A percentile compares a stretch with the other conserved stretches of the same genome.
phyloP scores from a whole-genome alignment of 2,888 invertebrate species.

The Cheilosia urbana region DNA sequence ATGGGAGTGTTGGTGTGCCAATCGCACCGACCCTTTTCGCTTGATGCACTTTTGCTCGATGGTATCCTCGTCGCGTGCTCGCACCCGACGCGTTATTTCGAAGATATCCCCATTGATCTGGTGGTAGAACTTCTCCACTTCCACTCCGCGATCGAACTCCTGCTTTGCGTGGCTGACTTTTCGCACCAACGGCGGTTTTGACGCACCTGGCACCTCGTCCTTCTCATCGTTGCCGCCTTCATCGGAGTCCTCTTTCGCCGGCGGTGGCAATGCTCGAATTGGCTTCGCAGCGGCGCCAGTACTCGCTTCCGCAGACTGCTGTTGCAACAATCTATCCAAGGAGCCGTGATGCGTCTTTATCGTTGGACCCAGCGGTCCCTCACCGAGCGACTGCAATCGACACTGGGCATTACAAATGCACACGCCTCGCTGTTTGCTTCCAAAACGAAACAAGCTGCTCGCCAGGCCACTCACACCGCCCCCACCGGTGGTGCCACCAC shows the following conservation, averaged over 20 bases:
- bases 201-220: slow-evolving; percentile 75
- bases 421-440: slow-evolving; percentile 82
- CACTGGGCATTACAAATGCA: slow-evolving; percentile 83
- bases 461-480: slow-evolving; percentile 81
- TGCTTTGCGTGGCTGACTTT: slow-evolving; percentile 80
- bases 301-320: slow-evolving; percentile 75
- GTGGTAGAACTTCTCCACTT: slow-evolving; percentile 84
- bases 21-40: slow-evolving; percentile 80
- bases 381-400: slow-evolving; percentile 81
- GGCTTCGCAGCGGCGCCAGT: slow-evolving; percentile 78
- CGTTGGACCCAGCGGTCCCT: slow-evolving; percentile 80
- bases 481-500: slow-evolving; percentile 79
- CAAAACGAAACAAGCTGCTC: slow-evolving; percentile 83
- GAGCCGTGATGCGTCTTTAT: slow-evolving; percentile 83
- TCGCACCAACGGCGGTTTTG: slow-evolving; percentile 77
- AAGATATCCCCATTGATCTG: slow-evolving; percentile 84
- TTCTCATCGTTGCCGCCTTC: slow-evolving; percentile 79
- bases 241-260: slow-evolving; percentile 78
- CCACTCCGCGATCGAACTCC: slow-evolving; percentile 83
- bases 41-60: slow-evolving; percentile 82
- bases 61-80: slow-evolving; percentile 82
- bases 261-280: slow-evolving; percentile 79
- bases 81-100: slow-evolving; percentile 82
- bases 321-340: slow-evolving; percentile 82
- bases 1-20: slow-evolving; percentile 77